Evolutionary conservation across 2,888 invertebrate genomes (phyloP).

Genomic region (Trilocha varians): DNA sequence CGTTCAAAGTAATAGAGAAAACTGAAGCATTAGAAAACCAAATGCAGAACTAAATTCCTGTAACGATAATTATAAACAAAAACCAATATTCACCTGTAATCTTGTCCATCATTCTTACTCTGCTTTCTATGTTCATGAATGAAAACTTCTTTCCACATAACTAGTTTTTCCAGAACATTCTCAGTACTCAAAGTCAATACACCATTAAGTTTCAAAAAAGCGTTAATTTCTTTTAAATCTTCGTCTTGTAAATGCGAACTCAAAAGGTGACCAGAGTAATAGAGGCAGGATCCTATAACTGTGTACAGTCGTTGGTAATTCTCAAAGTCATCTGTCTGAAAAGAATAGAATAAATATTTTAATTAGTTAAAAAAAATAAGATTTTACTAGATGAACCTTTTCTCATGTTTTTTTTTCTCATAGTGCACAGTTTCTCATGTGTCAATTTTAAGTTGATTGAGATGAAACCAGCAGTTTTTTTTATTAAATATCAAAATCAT

Average conservation of each 20-base stretch:
- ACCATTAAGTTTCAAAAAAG: constrained; percentile 83
- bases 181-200: constrained; percentile 78
- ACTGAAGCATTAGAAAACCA: no score
- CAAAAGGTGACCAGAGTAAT: constrained; percentile 80
- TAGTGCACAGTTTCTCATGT: no score
- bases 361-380: neutral
- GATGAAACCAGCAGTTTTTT: no score
- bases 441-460: no score
- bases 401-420: no score
- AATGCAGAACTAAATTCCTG: no score
- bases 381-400: neutral
- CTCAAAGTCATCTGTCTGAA: constrained; percentile 83
- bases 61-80: no score
- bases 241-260: constrained; percentile 84
- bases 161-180: constrained; percentile 79
- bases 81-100: constrained; percentile 37
- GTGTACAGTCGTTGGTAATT: constrained; percentile 82
- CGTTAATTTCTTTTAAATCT: constrained; percentile 82
- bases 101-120: constrained; percentile 38
- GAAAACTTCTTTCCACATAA: constrained; percentile 85
- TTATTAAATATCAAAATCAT: no score
- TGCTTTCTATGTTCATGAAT: constrained; percentile 61
- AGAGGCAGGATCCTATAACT: constrained; percentile 77
- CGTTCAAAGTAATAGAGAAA: no score
- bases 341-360: constrained; percentile 14